Evolutionary conservation across 2,888 invertebrate genomes (phyloP).

Genomic region (Eremobia ochroleuca): DNA sequence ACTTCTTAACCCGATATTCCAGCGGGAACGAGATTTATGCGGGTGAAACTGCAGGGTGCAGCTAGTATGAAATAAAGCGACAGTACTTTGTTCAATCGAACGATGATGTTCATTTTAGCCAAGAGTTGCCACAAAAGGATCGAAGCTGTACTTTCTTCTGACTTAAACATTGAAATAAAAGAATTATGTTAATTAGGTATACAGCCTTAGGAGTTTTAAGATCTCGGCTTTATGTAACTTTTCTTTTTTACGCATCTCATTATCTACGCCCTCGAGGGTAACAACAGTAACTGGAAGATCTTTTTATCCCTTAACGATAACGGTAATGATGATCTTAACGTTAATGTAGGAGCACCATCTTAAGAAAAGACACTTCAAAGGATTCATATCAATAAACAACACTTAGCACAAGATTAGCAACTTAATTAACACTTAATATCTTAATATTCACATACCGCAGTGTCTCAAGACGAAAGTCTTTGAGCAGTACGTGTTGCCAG

Average conservation of each 20-base stretch:
- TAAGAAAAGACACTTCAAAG: constrained; percentile 8
- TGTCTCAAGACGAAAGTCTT: too few species aligned
- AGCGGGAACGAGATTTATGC: not conserved
- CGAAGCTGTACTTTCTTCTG: not conserved
- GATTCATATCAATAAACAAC: constrained; percentile 12
- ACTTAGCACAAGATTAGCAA: constrained; percentile 19
- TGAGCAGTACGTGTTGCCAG: too few species aligned
- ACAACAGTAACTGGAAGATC: constrained; percentile 11
- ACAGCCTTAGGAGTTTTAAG: not conserved
- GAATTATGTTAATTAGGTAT: constrained; percentile 22
- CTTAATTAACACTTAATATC: constrained; percentile 33
- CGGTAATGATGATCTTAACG: constrained; percentile 10
- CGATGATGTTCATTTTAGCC: not conserved
- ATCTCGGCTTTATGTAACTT: constrained; percentile 22
- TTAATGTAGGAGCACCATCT: constrained; percentile 12
- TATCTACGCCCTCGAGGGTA: constrained; percentile 1
- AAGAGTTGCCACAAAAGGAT: not conserved
- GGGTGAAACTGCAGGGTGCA: not conserved
- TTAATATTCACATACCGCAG: too few species aligned
- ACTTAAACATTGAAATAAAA: constrained; percentile 7
- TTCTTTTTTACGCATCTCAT: constrained; percentile 32
- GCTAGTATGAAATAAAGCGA: not conserved
- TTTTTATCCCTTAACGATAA: constrained; percentile 29
- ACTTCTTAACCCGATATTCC: rapidly evolving
- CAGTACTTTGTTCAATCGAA: not conserved